Percentiles rank a stretch among this genome's conserved stretches.
phyloP scores from a whole-genome alignment of 2,888 invertebrate genomes.

The Athripsodes cinereus region DNA sequence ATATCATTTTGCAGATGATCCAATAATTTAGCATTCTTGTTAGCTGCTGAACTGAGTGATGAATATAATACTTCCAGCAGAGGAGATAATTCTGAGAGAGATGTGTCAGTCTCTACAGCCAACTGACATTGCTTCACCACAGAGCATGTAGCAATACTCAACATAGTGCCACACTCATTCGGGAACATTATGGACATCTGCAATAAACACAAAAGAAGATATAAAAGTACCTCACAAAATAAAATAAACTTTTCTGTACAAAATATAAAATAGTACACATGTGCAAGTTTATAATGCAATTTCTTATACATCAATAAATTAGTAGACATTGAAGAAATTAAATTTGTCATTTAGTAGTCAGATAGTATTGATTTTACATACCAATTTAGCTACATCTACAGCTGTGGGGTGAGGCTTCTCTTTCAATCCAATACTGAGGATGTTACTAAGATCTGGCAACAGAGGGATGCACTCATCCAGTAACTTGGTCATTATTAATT shows the following conservation, averaged over 20 bases:
- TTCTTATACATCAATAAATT: not conserved
- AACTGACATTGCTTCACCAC: constrained; percentile 19
- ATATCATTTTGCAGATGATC: constrained; percentile 20
- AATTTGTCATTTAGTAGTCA: too few species aligned
- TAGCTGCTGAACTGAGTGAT: constrained; percentile 14
- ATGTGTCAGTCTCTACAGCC: constrained; percentile 11
- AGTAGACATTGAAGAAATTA: not conserved
- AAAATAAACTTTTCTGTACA: not conserved
- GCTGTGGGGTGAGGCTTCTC: constrained; percentile 63
- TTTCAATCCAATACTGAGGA: constrained; percentile 62
- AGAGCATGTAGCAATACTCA: constrained; percentile 13
- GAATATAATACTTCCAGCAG: constrained; percentile 21
- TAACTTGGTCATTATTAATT: constrained; percentile 65
- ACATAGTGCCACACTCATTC: constrained; percentile 13
- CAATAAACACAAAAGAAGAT: too few species aligned
- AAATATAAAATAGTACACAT: not conserved
- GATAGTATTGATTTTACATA: constrained; percentile 38
- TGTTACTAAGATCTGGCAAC: constrained; percentile 59
- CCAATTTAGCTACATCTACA: constrained; percentile 69
- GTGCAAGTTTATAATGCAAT: not conserved
- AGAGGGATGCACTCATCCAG: constrained; percentile 64
- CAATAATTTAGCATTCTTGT: constrained; percentile 21
- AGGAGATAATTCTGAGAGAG: constrained; percentile 22
- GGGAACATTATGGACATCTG: constrained; percentile 26
- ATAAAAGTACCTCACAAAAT: not conserved